Base-by-base conservation (phyloP, 2,888 invertebrate species). In the Acronicta psi region DNA sequence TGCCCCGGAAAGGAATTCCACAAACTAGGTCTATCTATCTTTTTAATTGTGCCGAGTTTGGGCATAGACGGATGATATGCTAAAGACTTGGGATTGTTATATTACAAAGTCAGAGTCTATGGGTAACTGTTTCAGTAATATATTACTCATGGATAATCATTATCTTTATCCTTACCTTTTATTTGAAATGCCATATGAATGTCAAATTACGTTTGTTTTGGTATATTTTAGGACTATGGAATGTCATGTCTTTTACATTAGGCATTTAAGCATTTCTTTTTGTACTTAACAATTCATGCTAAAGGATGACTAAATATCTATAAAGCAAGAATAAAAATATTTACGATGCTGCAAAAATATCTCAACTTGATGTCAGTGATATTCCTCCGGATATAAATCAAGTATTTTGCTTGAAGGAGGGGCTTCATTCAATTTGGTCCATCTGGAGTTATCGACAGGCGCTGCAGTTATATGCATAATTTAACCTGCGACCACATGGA, bases 401-500 rank as follows among this genome's bases (percentile, higher is more conserved):
- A 1, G n/a, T 2, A 42, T 42, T 57, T 53, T 57, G n/a, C 38
- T 23, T 40, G 56, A 52, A 47, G 61, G 61, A 54, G 45, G 13
- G 49, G 37, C 46, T 59, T 64, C 46, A 73, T 69, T 59, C 56
- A 58, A 69, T 75, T 56, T 69, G 50, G 45, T 16, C 38, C 55
- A 37, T 29, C 43, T 34, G 34, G 57, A 54, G 53, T 67, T 63
- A 77, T 82, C 73, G 73, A 62, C 69, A 67, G 67, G 70, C 65
- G 63, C 50, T 68, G 72, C 75, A 78, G 71, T 76, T 74, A 72
- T 69, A 76, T 80, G 73, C 80, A 81, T 83, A 80, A 77, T 81
- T 80, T 73, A 68, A 77, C 69, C 63, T 66, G 68, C 52, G 43
- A 64, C 65, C 69, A 77, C 59, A 72, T 62, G 59, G 40, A 50